Evolutionary conservation across 2,888 invertebrate genomes (phyloP).

Genomic region (Caenorhabditis sp.): DNA sequence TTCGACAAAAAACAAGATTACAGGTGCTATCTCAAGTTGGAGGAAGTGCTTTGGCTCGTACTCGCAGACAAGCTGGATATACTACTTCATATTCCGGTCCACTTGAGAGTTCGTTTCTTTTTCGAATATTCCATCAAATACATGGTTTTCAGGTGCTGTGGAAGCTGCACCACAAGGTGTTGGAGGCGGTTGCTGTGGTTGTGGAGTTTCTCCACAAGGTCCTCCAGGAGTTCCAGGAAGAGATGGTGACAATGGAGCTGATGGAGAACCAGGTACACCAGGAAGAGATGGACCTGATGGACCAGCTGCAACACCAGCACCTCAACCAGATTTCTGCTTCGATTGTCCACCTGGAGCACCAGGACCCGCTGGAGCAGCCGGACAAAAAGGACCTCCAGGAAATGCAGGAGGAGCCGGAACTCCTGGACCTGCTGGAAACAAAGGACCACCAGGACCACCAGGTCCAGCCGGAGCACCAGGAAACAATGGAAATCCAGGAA

Average conservation of each 20-base stretch:
- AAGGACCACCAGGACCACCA: slow-evolving; percentile 43
- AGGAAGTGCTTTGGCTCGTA: slow-evolving; percentile 37
- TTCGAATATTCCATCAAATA: slow-evolving; percentile 10
- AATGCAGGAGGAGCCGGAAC: slow-evolving; percentile 48
- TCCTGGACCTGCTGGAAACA: slow-evolving; percentile 44
- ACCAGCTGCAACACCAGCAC: slow-evolving; percentile 51
- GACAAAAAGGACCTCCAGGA: slow-evolving; percentile 50
- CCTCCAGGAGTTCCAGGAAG: slow-evolving; percentile 62
- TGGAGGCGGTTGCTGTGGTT: slow-evolving; percentile 54
- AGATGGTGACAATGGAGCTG: slow-evolving; percentile 59
- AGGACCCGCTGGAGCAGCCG: slow-evolving; percentile 59
- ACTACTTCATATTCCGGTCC: slow-evolving; percentile 18
- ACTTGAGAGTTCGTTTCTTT: slow-evolving; percentile 30
- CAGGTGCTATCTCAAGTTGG: slow-evolving; percentile 40
- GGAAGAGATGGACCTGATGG: slow-evolving; percentile 60
- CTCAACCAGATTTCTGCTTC: slow-evolving; percentile 57
- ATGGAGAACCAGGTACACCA: slow-evolving; percentile 57
- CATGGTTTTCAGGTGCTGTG: slow-evolving; percentile 35
- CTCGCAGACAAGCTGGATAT: slow-evolving; percentile 44
- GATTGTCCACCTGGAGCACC: slow-evolving; percentile 60
- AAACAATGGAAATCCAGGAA: slow-evolving; percentile 41
- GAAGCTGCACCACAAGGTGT: slow-evolving; percentile 41
- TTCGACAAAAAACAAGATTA: background rate
- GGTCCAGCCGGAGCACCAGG: slow-evolving; percentile 49
- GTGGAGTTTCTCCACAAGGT: slow-evolving; percentile 55